Evolutionary conservation across 2,113 vertebrate species (phyloP), one percentile per base, ranked within the genome.

Genomic region (Gobiocypris rarus): DNA sequence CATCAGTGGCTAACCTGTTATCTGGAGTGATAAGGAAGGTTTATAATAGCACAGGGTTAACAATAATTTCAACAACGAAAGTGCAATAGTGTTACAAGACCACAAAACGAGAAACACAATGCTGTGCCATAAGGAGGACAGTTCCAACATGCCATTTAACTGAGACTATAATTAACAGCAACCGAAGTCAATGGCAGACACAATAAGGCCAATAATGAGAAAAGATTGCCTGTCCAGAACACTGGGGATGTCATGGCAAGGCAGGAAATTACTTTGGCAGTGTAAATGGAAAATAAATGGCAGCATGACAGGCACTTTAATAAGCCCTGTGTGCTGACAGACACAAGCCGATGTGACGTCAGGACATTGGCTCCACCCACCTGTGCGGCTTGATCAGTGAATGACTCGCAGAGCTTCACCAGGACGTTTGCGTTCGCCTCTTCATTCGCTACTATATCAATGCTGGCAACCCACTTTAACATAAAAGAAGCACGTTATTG

Each of bases 361-460:
- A 86, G n/a, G 28, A 13, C 28, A 14, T 34, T 82, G 1, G 11
- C 50, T 88, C 38, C 77, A 71, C 85, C 91, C 90, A 99, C 97
- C 97, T 98, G 96, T 71, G 95, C 95, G 0, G 97, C 96, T 88
- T 99, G 97, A 82, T 98, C 96, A 0, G 92, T 91, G 85, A 99
- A 98, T 0, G 93, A 96, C 3, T 97, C 96, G 0, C 92, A 93
- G 90, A 92, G 83, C 85, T 90, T 94, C 75, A 98, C 97, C 0
- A 97, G 84, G 14, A 99, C 93, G 41, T 84, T 98, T 15, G 95
- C 97, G 3, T 89, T 94, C 5, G 97, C 97, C 0, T 97, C 96
- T 61, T 96, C 95, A 9, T 97, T 98, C 74, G 96, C 94, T 7
- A 83, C 92, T 70, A 99, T 92, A 43, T 98, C 97, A 70, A 99